Evolutionary conservation across 2,888 invertebrate species (phyloP).

Genomic region (Leptura quadrifasciata): DNA sequence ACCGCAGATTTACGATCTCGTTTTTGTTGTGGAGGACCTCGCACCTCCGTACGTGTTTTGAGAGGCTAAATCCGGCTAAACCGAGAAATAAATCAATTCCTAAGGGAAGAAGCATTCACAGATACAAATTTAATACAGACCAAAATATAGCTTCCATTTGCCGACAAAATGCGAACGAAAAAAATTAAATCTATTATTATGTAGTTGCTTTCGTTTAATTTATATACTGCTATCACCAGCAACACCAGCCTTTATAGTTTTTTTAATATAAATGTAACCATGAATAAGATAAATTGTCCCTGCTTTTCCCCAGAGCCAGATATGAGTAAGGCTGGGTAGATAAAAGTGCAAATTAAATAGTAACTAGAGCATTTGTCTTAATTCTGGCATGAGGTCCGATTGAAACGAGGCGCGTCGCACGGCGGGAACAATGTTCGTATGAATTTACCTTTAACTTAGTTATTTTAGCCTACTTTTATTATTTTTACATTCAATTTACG

Average conservation of each 20-base stretch:
- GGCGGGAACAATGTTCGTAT: background rate
- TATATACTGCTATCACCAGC: background rate
- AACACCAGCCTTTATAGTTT: background rate
- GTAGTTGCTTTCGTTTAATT: background rate
- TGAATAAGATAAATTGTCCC: slow-evolving; percentile 32
- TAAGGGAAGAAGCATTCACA: no score
- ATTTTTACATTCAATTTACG: slow-evolving; percentile 12
- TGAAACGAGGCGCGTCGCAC: background rate
- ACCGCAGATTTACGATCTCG: no score
- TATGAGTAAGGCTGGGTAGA: slow-evolving; percentile 44
- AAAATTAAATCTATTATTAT: background rate
- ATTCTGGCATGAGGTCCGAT: slow-evolving; percentile 24
- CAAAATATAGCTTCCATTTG: no score
- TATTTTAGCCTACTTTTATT: background rate
- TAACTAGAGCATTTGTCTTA: slow-evolving; percentile 50
- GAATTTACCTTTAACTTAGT: slow-evolving; percentile 1
- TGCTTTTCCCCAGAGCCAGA: slow-evolving; percentile 34
- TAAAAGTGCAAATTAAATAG: slow-evolving; percentile 57
- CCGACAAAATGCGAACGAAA: background rate
- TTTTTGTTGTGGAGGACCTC: no score
- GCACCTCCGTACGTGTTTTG: no score
- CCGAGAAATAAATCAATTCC: no score
- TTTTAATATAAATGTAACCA: slow-evolving; percentile 1
- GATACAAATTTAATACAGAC: no score
- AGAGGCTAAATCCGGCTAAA: no score